These are phyloP conservation scores for Ursus arctos DNA, from an alignment of 2,113 vertebrate genomes.

Conservation along the genomic window DNA sequence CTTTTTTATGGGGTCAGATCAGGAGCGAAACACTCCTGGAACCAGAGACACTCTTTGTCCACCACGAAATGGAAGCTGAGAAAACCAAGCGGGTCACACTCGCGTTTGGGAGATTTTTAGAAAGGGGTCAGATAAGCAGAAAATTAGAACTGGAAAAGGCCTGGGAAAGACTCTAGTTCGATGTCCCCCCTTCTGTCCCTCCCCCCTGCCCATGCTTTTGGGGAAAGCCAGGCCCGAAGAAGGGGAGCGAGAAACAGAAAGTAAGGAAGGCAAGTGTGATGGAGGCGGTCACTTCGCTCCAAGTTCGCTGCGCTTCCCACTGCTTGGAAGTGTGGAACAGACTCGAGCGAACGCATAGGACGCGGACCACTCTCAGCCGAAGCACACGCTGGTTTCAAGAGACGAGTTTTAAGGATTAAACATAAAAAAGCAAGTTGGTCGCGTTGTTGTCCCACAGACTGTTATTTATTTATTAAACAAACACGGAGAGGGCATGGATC, in stretches of 20 bases:
- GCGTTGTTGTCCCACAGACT: not conserved
- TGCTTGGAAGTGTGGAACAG: not conserved
- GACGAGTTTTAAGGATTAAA: not conserved
- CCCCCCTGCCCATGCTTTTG: not conserved
- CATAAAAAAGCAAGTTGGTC: not conserved
- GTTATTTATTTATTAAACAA: not conserved
- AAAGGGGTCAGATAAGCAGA: not conserved
- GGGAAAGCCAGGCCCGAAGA: not conserved
- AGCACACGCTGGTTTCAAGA: not conserved
- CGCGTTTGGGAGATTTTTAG: not conserved
- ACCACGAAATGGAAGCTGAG: not conserved
- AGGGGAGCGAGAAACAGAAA: not conserved
- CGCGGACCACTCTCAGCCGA: not conserved
- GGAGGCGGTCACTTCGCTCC: accelerated
- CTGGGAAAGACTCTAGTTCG: not conserved
- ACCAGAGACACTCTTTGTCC: not conserved
- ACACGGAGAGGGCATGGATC: not conserved
- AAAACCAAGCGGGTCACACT: not conserved
- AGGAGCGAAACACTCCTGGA: not conserved
- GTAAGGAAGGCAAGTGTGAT: accelerated
- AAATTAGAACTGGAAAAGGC: not conserved
- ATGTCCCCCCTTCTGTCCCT: accelerated
- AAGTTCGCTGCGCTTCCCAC: accelerated
- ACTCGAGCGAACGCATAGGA: accelerated
- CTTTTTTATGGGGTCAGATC: not conserved